phyloP scores from a whole-genome alignment of 64 coral and sea anemone genomes.

The Exaiptasia diaphana region DNA sequence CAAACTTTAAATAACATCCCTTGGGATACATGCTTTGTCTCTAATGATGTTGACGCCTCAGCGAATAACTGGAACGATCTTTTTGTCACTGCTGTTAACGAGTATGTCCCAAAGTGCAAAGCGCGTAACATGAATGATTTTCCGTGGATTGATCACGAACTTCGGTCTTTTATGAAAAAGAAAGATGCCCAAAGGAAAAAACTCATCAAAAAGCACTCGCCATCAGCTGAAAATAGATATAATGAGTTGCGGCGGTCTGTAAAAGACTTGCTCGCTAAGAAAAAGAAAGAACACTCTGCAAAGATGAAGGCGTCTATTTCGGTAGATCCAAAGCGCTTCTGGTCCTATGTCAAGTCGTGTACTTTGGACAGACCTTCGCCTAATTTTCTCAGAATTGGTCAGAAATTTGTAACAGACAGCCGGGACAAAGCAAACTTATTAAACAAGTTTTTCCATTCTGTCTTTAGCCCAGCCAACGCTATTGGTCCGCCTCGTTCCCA shows the following conservation, averaged over 20 bases:
- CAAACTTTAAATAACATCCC: not conserved
- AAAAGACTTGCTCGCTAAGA: not conserved
- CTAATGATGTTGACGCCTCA: conserved; percentile 6
- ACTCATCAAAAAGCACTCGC: not conserved
- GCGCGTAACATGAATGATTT: not conserved
- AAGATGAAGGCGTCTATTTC: not conserved
- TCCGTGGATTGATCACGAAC: conserved; percentile 3
- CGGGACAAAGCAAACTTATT: not conserved
- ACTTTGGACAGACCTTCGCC: not conserved
- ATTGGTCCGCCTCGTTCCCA: not conserved
- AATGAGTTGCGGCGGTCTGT: not conserved
- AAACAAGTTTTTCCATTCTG: not conserved
- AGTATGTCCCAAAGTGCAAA: conserved; percentile 29
- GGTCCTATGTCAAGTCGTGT: conserved; percentile 59
- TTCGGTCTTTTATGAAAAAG: not conserved
- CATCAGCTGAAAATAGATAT: not conserved
- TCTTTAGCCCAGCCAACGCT: not conserved
- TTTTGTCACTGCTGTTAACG: conserved; percentile 19
- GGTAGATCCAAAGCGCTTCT: conserved; percentile 52
- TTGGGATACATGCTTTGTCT: conserved; percentile 18
- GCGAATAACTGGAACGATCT: not conserved
- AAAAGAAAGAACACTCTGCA: not conserved
- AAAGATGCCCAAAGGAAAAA: not conserved
- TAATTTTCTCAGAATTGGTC: not conserved
- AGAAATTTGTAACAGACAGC: not conserved